Conservation (phyloP, 1,140 invertebrate species). For the Andrena cerasifolii region DNA sequence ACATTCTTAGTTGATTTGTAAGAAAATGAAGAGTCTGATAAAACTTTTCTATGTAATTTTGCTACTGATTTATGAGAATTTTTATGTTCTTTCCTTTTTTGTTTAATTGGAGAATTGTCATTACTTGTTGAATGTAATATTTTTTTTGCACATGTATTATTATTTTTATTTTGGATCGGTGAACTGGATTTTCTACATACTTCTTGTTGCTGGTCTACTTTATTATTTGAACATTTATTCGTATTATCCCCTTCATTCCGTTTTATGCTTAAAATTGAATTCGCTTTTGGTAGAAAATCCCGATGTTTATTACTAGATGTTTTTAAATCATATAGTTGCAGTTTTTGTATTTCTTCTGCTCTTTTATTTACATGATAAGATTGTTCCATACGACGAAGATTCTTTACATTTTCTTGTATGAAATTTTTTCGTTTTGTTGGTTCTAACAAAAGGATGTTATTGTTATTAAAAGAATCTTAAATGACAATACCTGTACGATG, state of each 20-base stretch:
- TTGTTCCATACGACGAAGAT: slow-evolving; percentile 75
- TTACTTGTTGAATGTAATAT: neutral
- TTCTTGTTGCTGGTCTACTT: slow-evolving; percentile 22
- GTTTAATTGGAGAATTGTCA: slow-evolving; percentile 19
- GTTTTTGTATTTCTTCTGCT: slow-evolving; percentile 61
- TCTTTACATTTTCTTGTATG: slow-evolving; percentile 80
- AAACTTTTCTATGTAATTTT: slow-evolving; percentile 57
- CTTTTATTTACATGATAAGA: slow-evolving; percentile 68
- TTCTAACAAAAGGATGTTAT: slow-evolving; percentile 62
- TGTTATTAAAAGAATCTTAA: neutral
- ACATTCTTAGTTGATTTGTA: slow-evolving; percentile 34
- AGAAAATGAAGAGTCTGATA: slow-evolving; percentile 56
- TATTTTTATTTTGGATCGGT: slow-evolving; percentile 45
- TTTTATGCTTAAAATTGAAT: slow-evolving; percentile 49
- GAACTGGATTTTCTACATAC: slow-evolving; percentile 37
- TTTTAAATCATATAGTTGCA: slow-evolving; percentile 53
- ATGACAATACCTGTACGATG: neutral
- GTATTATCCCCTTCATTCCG: slow-evolving; percentile 27
- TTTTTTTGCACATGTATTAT: slow-evolving; percentile 35
- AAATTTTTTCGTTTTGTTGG: slow-evolving; percentile 77
- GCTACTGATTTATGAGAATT: slow-evolving; percentile 27
- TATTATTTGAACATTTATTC: slow-evolving; percentile 25
- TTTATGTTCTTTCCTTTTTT: slow-evolving; percentile 36
- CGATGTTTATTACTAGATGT: slow-evolving; percentile 58
- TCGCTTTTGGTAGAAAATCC: slow-evolving; percentile 60